phyloP scores from a whole-genome alignment of 2,113 vertebrate genomes.

The Phyllopteryx taeniolatus region DNA sequence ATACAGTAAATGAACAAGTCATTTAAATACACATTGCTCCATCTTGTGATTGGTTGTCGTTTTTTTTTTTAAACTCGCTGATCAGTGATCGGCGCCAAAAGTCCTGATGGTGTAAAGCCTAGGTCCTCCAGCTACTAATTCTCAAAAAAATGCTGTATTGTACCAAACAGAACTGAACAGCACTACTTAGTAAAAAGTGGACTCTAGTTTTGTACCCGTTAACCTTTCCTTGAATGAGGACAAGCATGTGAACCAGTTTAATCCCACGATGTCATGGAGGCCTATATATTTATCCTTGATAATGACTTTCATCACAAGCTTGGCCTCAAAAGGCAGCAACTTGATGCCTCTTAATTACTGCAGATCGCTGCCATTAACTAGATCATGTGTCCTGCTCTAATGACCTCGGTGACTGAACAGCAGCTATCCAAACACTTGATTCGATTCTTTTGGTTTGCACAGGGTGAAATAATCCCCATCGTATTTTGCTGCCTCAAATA shows the following conservation, averaged over 20 bases:
- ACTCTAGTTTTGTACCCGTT: slow-evolving; percentile 17
- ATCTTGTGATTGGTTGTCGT: no score
- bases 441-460: not conserved
- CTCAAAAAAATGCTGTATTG: not conserved
- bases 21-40: no score
- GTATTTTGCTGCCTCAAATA: not conserved
- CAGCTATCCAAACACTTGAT: slow-evolving; percentile 17
- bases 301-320: slow-evolving; percentile 62
- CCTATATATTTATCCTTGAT: slow-evolving; percentile 62
- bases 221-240: slow-evolving; percentile 29
- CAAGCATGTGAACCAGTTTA: slow-evolving; percentile 38
- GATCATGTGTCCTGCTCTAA: slow-evolving; percentile 36
- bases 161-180: not conserved
- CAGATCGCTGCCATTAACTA: slow-evolving; percentile 30
- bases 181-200: not conserved
- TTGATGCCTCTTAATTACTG: slow-evolving; percentile 42
- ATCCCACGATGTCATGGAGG: slow-evolving; percentile 42
- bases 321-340: slow-evolving; percentile 21
- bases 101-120: no score
- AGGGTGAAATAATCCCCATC: not conserved
- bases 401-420: slow-evolving; percentile 37
- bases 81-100: no score
- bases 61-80: no score
- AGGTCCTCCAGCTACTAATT: not conserved
- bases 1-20: no score